Base-by-base conservation (phyloP, 1,140 invertebrate species). In the Hyles euphorbiae region DNA sequence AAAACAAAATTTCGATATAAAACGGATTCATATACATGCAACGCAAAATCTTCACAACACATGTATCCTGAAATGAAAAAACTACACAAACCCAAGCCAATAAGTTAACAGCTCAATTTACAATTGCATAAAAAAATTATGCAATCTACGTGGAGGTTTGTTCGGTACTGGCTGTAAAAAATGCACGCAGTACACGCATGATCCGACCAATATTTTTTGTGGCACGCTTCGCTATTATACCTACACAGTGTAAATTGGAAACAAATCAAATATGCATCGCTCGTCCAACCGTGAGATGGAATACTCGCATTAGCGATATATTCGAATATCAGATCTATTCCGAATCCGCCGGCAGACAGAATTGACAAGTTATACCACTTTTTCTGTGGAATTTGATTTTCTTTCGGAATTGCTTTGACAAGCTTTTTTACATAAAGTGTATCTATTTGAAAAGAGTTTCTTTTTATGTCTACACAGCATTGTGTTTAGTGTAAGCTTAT, bases 261-360 rank as follows among this genome's bases (percentile, higher is more conserved):
- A 82, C 81, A 82, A 83, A 86, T 86, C 79, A 86, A 86, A 86
- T 86, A 83, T 86, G 78, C 83, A 81, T 81, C 78, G 78, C 60
- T 61, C 81, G 72, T 72, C 68, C 74, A 73, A 80, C 78, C 79
- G 77, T 83, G 83, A 82, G 83, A 86, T 86, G 74, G 78, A 81
- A 82, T 83, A 81, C 72, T 67, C 76, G 72, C 72, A 82, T 82
- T 82, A 82, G 74, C 68, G 68, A 70, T 70, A 70, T 65, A 63
- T 67, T 63, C 67, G 67, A 62, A 69, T 69, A 69, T 69, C 63
- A 65, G 56, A 67, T 72, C 63, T 71, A 65, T 67, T 68, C 61
- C 58, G 67, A 59, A 67, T 63, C 59, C 61, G 61, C 60, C 62
- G 44, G 47, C 60, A 66, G 56, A 66, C 61, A 66, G 64, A 68